These are phyloP conservation scores for Oncorhynchus keta DNA, from an alignment of 2,113 vertebrate species.

Conservation along the genomic window DNA sequence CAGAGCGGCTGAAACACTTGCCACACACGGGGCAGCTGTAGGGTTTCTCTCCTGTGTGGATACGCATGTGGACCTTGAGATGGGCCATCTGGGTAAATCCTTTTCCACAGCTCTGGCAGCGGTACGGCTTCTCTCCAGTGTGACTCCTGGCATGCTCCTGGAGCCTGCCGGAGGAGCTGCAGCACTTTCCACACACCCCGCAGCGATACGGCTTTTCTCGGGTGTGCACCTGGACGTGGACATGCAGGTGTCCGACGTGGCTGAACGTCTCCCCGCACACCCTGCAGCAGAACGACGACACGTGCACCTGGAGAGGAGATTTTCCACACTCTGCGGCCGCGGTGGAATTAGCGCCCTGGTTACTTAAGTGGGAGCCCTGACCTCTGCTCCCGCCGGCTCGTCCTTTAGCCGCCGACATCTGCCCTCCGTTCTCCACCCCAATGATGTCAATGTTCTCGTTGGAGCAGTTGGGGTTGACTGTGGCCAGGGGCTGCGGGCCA, in stretches of 20 bases:
- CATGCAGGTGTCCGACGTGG: conserved; percentile 67
- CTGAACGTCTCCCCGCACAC: conserved; percentile 71
- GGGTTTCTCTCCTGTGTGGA: conserved; percentile 71
- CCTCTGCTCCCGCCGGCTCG: conserved; percentile 53
- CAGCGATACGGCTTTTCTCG: conserved; percentile 72
- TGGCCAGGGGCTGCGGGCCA: conserved; percentile 60
- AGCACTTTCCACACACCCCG: conserved; percentile 71
- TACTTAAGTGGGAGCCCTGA: conserved; percentile 60
- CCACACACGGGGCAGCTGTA: conserved; percentile 73
- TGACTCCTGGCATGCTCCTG: conserved; percentile 73
- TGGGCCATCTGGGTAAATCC: conserved; percentile 75
- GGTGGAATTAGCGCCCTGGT: conserved; percentile 50
- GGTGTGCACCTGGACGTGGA: conserved; percentile 72
- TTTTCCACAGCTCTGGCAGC: conserved; percentile 72
- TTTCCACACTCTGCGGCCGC: conserved; percentile 64
- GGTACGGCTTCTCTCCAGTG: conserved; percentile 72
- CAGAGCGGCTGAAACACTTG: conserved; percentile 73
- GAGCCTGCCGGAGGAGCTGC: conserved; percentile 68
- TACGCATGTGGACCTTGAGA: conserved; percentile 72
- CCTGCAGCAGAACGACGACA: conserved; percentile 69
- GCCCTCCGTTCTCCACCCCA: conserved; percentile 65
- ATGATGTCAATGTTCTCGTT: conserved; percentile 73
- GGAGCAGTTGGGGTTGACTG: conserved; percentile 72
- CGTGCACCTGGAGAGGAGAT: conserved; percentile 63
- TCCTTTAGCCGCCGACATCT: conserved; percentile 63